phyloP scores from a whole-genome alignment of 2,113 vertebrate genomes.

The Andinoacara biseriatus region DNA sequence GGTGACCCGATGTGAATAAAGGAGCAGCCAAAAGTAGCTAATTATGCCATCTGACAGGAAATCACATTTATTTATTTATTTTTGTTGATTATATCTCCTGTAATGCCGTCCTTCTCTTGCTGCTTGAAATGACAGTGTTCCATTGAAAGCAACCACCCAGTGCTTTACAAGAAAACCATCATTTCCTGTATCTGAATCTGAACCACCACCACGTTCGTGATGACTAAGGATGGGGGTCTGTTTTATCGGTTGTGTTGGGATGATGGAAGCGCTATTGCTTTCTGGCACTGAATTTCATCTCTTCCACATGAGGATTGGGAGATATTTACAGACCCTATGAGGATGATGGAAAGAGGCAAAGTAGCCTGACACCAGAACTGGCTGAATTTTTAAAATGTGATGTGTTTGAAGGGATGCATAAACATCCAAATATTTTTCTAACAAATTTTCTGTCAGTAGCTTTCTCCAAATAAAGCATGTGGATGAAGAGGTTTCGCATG shows the following conservation, averaged over 20 bases:
- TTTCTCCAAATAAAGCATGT: slow-evolving; percentile 72
- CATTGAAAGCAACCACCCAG: not conserved
- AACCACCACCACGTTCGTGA: not conserved
- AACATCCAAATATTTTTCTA: slow-evolving; percentile 74
- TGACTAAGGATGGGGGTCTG: slow-evolving; percentile 14
- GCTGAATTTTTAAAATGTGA: slow-evolving; percentile 68
- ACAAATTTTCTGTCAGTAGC: slow-evolving; percentile 77
- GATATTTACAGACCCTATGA: slow-evolving; percentile 65
- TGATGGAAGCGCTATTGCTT: not conserved
- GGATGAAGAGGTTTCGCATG: slow-evolving; percentile 71
- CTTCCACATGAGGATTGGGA: slow-evolving; percentile 52
- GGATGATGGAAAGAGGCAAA: slow-evolving; percentile 36
- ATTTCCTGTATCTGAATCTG: not conserved
- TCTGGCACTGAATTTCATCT: slow-evolving; percentile 52
- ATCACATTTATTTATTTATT: not conserved
- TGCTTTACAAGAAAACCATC: not conserved
- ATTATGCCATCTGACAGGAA: not conserved
- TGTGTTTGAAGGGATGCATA: slow-evolving; percentile 59
- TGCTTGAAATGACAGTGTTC: not conserved
- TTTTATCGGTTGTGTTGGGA: slow-evolving; percentile 28
- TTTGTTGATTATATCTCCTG: not conserved
- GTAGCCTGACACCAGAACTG: slow-evolving; percentile 21
- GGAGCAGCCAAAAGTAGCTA: too few relatives aligned
- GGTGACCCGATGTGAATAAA: too few relatives aligned
- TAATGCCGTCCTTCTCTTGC: not conserved